These are phyloP conservation scores for Leptinotarsa texana DNA, from an alignment of 1,140 invertebrate species.

Conservation along the genomic window DNA sequence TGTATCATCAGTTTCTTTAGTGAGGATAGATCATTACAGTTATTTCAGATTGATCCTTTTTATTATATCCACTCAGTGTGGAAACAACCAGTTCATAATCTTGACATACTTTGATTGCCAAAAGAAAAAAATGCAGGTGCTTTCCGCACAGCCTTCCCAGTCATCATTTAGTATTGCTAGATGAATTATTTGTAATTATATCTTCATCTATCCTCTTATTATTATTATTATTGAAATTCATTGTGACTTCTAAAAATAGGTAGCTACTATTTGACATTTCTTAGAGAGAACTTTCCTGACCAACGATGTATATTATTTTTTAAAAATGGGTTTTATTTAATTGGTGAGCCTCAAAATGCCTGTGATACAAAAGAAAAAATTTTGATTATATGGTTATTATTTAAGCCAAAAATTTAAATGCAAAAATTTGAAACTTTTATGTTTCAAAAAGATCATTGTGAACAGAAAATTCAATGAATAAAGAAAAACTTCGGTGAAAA, in stretches of 20 bases:
- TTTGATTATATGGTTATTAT: constrained; percentile 17
- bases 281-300: constrained; percentile 15
- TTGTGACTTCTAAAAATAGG: constrained; percentile 3
- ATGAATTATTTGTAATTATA: background rate
- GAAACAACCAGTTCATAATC: too few relatives aligned
- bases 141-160: background rate
- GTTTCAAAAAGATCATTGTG: constrained; percentile 11
- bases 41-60: too few relatives aligned
- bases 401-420: constrained; percentile 8
- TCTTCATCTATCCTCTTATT: background rate
- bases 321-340: constrained; percentile 2
- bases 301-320: constrained; percentile 14
- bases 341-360: constrained; percentile 20
- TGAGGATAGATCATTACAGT: too few relatives aligned
- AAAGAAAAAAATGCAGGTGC: background rate
- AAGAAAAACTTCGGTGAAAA: too few relatives aligned
- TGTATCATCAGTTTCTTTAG: too few relatives aligned
- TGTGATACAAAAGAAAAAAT: constrained; percentile 19
- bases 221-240: background rate
- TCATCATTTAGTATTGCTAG: background rate
- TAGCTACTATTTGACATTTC: background rate
- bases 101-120: too few relatives aligned
- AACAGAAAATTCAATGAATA: constrained; percentile 11
- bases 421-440: constrained; percentile 20
- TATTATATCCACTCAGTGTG: too few relatives aligned